phyloP scores from a whole-genome alignment of 2,113 vertebrate genomes.

The Coreoperca whiteheadi region DNA sequence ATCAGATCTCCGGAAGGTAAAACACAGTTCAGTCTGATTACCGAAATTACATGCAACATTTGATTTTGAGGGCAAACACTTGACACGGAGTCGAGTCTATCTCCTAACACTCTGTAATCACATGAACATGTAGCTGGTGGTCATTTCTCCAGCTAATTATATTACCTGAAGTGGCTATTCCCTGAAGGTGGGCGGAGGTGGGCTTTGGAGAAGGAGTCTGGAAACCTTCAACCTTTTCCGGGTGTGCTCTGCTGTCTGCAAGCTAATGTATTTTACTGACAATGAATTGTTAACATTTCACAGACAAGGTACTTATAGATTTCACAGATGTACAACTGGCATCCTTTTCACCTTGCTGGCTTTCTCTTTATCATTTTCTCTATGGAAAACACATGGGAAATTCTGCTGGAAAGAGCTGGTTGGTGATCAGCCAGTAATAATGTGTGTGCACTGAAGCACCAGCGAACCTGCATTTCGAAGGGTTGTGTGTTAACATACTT shows the following conservation, averaged over 20 bases:
- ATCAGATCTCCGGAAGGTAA: conserved; percentile 68
- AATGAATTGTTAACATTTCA: conserved; percentile 64
- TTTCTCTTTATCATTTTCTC: conserved; percentile 60
- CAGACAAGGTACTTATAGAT: conserved; percentile 60
- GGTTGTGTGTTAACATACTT: conserved; percentile 58
- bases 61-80: conserved; percentile 43
- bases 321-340: conserved; percentile 68
- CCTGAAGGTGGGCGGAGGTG: conserved; percentile 41
- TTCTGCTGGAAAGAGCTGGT: conserved; percentile 44
- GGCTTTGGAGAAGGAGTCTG: conserved; percentile 46
- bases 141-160: conserved; percentile 60
- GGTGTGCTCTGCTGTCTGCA: conserved; percentile 51
- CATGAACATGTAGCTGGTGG: conserved; percentile 20
- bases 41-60: conserved; percentile 52
- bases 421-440: conserved; percentile 62
- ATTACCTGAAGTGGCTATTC: conserved; percentile 57
- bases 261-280: conserved; percentile 67
- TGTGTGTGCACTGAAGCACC: conserved; percentile 22
- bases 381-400: conserved; percentile 50
- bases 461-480: conserved; percentile 11
- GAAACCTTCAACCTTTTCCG: conserved; percentile 47
- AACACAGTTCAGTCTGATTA: conserved; percentile 44
- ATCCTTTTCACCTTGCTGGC: conserved; percentile 36
- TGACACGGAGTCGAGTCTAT: conserved; percentile 23
- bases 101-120: conserved; percentile 35